phyloP scores from a whole-genome alignment of 2,888 invertebrate genomes.

The Azorinus chamasolen region DNA sequence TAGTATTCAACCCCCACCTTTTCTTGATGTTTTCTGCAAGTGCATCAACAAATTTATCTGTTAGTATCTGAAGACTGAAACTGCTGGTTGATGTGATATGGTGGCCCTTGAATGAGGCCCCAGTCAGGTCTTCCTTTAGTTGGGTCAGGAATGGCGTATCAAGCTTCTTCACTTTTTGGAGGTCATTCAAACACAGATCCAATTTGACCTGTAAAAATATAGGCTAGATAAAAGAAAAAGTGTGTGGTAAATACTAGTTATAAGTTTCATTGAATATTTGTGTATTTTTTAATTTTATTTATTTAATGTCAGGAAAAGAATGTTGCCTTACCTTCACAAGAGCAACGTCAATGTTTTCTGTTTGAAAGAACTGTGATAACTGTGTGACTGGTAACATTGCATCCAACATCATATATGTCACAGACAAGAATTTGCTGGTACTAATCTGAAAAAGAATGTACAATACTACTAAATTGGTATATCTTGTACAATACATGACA shows the following conservation, averaged over 20 bases:
- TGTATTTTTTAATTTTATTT: no score
- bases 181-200: conserved; percentile 35
- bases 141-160: conserved; percentile 14
- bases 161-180: conserved; percentile 19
- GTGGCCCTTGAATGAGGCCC: conserved; percentile 26
- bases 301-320: no score
- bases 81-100: conserved; percentile 13
- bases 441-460: conserved; percentile 36
- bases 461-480: no score
- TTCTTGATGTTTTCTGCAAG: conserved; percentile 21
- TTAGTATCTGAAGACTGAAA: conserved; percentile 23
- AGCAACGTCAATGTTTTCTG: conserved; percentile 58
- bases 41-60: conserved; percentile 10
- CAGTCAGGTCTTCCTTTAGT: conserved; percentile 20
- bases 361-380: conserved; percentile 55
- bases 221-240: no score
- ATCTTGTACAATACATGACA: no score
- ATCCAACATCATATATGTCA: conserved; percentile 54
- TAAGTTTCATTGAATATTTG: no score
- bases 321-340: conserved; percentile 29
- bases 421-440: conserved; percentile 30
- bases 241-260: no score
- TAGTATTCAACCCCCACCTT: no score
- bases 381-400: conserved; percentile 52
- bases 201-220: conserved; percentile 33